These are phyloP conservation scores for Lathamus discolor DNA, from an alignment of 2,113 vertebrate genomes.

Conservation along the genomic window DNA sequence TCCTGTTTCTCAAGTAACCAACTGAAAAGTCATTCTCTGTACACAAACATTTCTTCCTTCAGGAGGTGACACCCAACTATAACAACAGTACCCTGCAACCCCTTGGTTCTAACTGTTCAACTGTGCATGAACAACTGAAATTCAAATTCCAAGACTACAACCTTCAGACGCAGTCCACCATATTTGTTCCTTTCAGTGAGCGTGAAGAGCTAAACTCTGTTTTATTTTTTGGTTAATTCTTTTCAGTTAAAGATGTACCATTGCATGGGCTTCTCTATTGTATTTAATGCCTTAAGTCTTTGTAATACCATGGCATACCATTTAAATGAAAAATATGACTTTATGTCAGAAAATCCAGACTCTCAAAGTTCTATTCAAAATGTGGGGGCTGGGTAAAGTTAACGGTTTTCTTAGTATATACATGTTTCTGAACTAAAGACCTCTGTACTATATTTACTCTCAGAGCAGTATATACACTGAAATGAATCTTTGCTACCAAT, in stretches of 20 bases:
- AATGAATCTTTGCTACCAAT: not conserved
- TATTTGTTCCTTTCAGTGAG: not conserved
- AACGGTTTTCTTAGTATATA: not conserved
- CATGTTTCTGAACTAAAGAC: not conserved
- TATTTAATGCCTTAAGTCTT: not conserved
- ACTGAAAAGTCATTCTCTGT: not conserved
- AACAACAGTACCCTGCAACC: not conserved
- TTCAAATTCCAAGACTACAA: not conserved
- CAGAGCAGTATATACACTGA: not conserved
- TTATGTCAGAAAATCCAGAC: not conserved
- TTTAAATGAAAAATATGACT: not conserved
- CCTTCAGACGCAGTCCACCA: fast-evolving
- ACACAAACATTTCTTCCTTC: not conserved
- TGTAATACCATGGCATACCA: not conserved
- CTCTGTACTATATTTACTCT: not conserved
- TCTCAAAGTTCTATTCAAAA: not conserved
- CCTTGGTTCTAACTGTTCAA: not conserved
- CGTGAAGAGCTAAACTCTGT: not conserved
- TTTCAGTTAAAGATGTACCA: not conserved
- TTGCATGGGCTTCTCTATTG: not conserved
- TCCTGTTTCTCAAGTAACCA: not conserved
- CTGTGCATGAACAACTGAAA: not conserved
- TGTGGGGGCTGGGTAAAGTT: not conserved
- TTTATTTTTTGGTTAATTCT: not conserved
- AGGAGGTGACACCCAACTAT: not conserved